A percentile compares a stretch with the other conserved stretches of the same genome.
Evolutionary conservation across 2,888 invertebrate genomes (phyloP).

Genomic region (Horisme vitalbata): DNA sequence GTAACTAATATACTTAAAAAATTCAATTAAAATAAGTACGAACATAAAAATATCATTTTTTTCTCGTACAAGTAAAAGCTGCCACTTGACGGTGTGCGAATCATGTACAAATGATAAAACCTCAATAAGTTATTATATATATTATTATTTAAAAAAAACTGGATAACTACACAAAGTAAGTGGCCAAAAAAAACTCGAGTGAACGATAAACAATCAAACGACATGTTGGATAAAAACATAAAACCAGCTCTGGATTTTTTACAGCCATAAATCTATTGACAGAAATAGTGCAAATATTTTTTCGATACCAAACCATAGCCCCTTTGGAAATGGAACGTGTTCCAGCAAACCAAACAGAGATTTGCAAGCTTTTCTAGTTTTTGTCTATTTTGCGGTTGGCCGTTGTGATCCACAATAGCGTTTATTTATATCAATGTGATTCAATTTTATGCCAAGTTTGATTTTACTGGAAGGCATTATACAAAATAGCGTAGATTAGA

Average conservation of each 20-base stretch:
- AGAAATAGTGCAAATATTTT: slow-evolving; percentile 43
- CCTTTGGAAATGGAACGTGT: slow-evolving; percentile 39
- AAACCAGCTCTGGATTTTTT: slow-evolving; percentile 33
- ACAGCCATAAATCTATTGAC: slow-evolving; percentile 42
- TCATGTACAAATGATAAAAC: too few species aligned
- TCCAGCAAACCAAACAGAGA: slow-evolving; percentile 47
- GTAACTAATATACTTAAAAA: too few species aligned
- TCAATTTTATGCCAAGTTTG: too few species aligned
- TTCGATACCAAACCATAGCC: slow-evolving; percentile 29
- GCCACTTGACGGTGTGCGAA: too few species aligned
- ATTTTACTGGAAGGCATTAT: too few species aligned
- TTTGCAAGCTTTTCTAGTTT: slow-evolving; percentile 19
- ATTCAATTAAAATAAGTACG: too few species aligned
- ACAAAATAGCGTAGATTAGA: too few species aligned
- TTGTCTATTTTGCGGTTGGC: slow-evolving; percentile 30
- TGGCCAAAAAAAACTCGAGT: neutral
- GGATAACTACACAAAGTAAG: neutral
- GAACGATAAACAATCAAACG: slow-evolving; percentile 4
- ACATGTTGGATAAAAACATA: slow-evolving; percentile 18
- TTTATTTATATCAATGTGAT: neutral
- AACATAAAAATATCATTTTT: too few species aligned
- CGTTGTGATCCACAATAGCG: too few species aligned
- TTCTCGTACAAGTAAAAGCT: too few species aligned
- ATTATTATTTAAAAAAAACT: neutral
- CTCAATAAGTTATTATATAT: too few species aligned